phyloP scores from a whole-genome alignment of 2,113 vertebrate species.

The Lophius piscatorius region DNA sequence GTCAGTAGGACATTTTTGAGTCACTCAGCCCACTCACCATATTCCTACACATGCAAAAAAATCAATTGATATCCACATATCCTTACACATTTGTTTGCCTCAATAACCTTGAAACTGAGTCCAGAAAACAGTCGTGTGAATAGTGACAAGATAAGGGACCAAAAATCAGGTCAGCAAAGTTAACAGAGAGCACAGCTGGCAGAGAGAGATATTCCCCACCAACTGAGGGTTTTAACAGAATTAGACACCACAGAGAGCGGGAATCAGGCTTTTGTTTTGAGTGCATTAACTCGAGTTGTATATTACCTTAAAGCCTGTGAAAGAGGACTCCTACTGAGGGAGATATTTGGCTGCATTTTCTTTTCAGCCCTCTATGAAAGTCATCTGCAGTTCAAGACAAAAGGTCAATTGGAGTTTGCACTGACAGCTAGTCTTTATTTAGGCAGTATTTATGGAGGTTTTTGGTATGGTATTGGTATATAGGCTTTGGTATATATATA shows the following conservation, averaged over 20 bases:
- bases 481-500: no score
- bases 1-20: constrained; percentile 48
- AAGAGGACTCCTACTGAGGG: constrained; percentile 29
- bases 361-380: constrained; percentile 17
- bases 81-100: constrained; percentile 31
- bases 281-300: constrained; percentile 53
- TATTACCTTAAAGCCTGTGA: constrained; percentile 59
- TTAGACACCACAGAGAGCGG: constrained; percentile 58
- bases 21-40: constrained; percentile 58
- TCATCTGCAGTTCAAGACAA: constrained; percentile 20
- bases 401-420: constrained; percentile 34
- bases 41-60: constrained; percentile 50
- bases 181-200: constrained; percentile 60
- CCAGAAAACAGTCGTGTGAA: constrained; percentile 36
- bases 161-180: constrained; percentile 65
- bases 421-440: not conserved
- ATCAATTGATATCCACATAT: constrained; percentile 20
- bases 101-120: constrained; percentile 39
- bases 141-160: constrained; percentile 64
- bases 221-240: constrained; percentile 46
- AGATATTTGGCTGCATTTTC: constrained; percentile 8
- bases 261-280: constrained; percentile 64
- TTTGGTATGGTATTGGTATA: constrained; percentile 1
- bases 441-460: not conserved
- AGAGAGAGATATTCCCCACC: constrained; percentile 63